These are phyloP conservation scores for Rotaria socialis DNA, from an alignment of 2,888 invertebrate genomes.

Conservation along the genomic window DNA sequence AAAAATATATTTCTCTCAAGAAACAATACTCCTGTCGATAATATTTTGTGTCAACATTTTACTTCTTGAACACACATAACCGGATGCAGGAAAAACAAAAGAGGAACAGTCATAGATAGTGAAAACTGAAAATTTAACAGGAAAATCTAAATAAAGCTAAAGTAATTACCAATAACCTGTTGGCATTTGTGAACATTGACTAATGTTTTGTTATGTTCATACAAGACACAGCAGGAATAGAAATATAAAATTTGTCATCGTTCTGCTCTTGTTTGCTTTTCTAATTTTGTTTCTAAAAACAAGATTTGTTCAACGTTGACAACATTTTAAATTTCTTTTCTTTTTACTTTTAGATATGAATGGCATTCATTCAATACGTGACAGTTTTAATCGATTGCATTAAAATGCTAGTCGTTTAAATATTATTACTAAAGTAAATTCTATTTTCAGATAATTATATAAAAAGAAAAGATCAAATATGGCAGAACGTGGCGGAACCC, in stretches of 20 bases:
- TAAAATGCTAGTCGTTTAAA: no score
- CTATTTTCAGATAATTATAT: neutral
- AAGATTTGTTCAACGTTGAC: neutral
- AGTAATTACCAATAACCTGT: neutral
- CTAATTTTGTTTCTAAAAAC: neutral
- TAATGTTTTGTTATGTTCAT: neutral
- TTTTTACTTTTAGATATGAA: neutral
- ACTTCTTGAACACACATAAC: neutral
- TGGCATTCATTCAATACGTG: neutral
- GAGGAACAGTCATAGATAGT: neutral
- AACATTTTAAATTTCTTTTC: neutral
- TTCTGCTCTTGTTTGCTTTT: neutral
- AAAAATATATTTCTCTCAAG: neutral
- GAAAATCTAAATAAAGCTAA: neutral
- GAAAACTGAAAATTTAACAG: neutral
- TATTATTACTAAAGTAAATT: neutral
- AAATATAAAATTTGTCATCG: neutral
- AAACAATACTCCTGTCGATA: neutral
- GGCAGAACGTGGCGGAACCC: constrained; percentile 32
- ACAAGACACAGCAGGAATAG: neutral
- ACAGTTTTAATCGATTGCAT: neutral
- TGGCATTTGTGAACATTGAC: neutral
- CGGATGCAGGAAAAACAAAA: neutral
- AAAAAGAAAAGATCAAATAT: neutral
- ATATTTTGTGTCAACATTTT: neutral